phyloP scores from a whole-genome alignment of 1,140 invertebrate species.

The Pemphigus obesinymphae region DNA sequence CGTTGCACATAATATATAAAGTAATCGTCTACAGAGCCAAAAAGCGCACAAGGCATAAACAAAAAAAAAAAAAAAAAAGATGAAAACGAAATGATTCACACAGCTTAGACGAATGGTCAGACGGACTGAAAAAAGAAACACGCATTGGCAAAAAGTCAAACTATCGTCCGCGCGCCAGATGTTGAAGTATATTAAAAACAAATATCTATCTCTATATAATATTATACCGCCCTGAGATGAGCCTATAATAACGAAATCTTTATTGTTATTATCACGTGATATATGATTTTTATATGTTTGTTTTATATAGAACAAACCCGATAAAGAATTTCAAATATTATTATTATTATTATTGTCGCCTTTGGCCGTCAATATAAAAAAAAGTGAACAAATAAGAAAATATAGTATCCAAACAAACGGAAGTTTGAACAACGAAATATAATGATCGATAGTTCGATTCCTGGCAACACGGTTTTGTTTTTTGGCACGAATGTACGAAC shows the following conservation, averaged over 20 bases:
- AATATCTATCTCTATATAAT: not conserved
- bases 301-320: too few species aligned
- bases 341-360: too few species aligned
- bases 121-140: slow-evolving; percentile 30
- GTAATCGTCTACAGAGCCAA: slow-evolving; percentile 15
- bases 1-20: not conserved
- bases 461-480: not conserved
- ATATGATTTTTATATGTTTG: not conserved
- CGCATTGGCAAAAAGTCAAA: slow-evolving; percentile 31
- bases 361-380: too few species aligned
- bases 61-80: too few species aligned
- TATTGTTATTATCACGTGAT: not conserved
- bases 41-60: not conserved
- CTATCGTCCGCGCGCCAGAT: slow-evolving; percentile 10
- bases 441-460: not conserved
- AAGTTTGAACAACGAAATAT: not conserved
- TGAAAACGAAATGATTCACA: slow-evolving; percentile 10
- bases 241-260: slow-evolving; percentile 22
- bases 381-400: too few species aligned
- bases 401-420: not conserved
- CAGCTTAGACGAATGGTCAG: not conserved
- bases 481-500: not conserved
- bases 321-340: too few species aligned
- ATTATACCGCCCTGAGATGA: not conserved
- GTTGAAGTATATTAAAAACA: slow-evolving; percentile 23